Base-by-base conservation (phyloP, 2,888 invertebrate species). In the Caenorhabditis wallacei region DNA sequence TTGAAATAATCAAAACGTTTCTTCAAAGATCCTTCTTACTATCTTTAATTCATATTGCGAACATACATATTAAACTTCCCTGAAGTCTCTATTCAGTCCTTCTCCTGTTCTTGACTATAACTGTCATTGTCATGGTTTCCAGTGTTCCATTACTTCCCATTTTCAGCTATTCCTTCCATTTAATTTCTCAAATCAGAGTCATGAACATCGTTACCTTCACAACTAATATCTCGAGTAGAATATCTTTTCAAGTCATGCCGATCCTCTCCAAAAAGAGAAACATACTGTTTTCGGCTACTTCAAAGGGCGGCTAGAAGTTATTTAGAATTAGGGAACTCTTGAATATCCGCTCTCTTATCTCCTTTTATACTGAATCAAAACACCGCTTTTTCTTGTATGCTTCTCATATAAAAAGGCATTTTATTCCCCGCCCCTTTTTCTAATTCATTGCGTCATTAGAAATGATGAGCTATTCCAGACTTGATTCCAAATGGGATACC, bases 401-500 rank as follows among this genome's bases (percentile, higher is more conserved):
- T 48, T 18, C 2, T 48, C 46, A 7, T 72, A 72, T 72, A 72
- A 63, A 72, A 53, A 40, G 16, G 30, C 13, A 30, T 5, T 30
- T 13, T 46, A 30, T 48, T 46, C 1, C 11, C 20, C 30, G 1
- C 30, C 11, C 18, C 35, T 13, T 20, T 22, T 8, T 26, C 22
- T 13, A 22, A 48, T 35, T 48, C 18, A 13, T 54, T 48, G 10
- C 51, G 10, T 26, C 16, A 71, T 71, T 59, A 5, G 16, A n/a
- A 5, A 35, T 26, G n/a, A 11, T 5, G 13, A 2, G n/a, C 11
- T 24, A 5, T 80, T 84, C 35, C 80, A 84, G 84, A 76, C 53
- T 76, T 26, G 84, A 84, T 7, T 59, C 64, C 11, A 85, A 85
- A 84, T 85, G 85, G 84, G 85, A 84, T 16, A n/a, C 64, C 22